A percentile compares a stretch with the other conserved stretches of the same genome.
Conservation (phyloP, 2,888 invertebrate genomes). For the Spisula solida region DNA sequence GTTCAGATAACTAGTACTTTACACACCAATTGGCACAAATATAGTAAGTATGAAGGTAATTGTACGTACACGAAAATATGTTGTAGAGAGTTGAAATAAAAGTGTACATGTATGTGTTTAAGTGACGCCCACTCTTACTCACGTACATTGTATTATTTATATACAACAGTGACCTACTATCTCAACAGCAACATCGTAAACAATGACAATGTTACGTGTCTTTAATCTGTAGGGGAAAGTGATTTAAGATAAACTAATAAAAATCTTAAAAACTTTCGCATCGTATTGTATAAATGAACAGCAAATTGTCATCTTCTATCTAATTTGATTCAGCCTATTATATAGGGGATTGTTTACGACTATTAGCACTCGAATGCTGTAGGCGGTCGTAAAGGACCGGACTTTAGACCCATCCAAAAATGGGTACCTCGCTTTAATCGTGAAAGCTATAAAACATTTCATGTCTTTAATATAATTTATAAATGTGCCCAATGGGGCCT, state of each 20-base stretch:
- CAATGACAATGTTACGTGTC: not conserved
- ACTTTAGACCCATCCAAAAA: not conserved
- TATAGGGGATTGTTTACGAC: not conserved
- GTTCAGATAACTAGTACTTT: too few species aligned
- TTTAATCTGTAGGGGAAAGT: not conserved
- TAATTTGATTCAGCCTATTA: not conserved
- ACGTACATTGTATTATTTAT: too few species aligned
- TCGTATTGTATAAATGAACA: not conserved
- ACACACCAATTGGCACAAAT: too few species aligned
- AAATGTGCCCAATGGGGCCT: not conserved
- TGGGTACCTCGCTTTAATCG: not conserved
- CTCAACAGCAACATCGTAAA: too few species aligned
- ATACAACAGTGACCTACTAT: too few species aligned
- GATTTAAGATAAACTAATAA: conserved; percentile 18
- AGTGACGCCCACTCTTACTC: too few species aligned
- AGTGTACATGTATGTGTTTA: too few species aligned
- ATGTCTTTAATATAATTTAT: conserved; percentile 25
- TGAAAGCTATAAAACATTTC: conserved; percentile 30
- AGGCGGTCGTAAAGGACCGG: not conserved
- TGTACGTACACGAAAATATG: too few species aligned
- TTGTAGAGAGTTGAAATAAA: too few species aligned
- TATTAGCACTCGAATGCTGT: not conserved
- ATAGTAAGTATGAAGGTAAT: too few species aligned
- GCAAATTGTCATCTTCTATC: not conserved
- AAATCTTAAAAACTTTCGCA: not conserved